phyloP scores from a whole-genome alignment of 2,113 vertebrate genomes.

The Naja naja region DNA sequence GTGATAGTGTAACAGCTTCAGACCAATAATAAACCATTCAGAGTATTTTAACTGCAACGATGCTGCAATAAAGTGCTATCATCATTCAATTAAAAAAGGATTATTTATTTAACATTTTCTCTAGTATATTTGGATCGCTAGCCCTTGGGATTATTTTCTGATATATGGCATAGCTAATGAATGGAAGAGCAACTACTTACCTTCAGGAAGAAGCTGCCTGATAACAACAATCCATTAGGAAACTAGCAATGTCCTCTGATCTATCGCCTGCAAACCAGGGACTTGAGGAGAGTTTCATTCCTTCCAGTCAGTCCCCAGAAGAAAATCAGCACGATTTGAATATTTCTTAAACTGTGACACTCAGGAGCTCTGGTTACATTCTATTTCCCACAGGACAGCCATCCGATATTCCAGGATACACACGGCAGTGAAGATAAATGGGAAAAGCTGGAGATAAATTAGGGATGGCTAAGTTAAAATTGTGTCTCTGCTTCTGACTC shows the following conservation, averaged over 20 bases:
- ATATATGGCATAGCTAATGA: conserved; percentile 68
- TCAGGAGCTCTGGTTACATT: conserved; percentile 71
- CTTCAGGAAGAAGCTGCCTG: conserved; percentile 77
- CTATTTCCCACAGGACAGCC: conserved; percentile 74
- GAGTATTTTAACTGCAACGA: conserved; percentile 68
- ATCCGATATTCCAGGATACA: conserved; percentile 73
- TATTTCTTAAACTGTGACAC: conserved; percentile 77
- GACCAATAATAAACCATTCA: conserved; percentile 56
- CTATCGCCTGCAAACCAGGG: conserved; percentile 75
- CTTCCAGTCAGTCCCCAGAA: conserved; percentile 78
- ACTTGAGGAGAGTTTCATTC: conserved; percentile 80
- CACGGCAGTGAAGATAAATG: conserved; percentile 74
- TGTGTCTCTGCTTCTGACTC: conserved; percentile 77
- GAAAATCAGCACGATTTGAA: conserved; percentile 78
- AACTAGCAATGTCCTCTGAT: conserved; percentile 79
- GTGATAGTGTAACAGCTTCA: conserved; percentile 37
- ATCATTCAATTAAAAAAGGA: conserved; percentile 63
- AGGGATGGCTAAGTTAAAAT: conserved; percentile 80
- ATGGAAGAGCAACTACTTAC: conserved; percentile 76
- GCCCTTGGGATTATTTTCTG: conserved; percentile 72
- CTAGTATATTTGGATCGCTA: conserved; percentile 58
- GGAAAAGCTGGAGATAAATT: conserved; percentile 80
- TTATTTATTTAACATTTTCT: conserved; percentile 64
- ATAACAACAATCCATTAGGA: conserved; percentile 78
- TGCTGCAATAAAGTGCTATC: conserved; percentile 68